Conservation (phyloP, 2,113 vertebrate genomes). For the Megaceryle torquata region DNA sequence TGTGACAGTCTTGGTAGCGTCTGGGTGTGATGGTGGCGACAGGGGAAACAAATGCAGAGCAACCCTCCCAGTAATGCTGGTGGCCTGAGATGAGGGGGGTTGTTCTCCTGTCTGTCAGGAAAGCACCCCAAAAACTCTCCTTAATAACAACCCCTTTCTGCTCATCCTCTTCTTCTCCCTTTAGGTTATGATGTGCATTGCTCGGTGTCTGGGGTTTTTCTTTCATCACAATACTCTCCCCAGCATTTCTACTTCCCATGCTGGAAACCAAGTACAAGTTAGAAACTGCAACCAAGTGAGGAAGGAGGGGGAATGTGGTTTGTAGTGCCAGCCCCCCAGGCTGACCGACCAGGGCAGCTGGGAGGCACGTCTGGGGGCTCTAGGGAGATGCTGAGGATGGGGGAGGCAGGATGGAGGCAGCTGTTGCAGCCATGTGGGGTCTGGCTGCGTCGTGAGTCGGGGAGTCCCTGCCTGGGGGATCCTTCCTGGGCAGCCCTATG, state of each 20-base stretch:
- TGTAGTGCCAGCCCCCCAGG: background rate
- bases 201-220: background rate
- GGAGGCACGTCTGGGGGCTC: background rate
- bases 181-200: rapidly evolving
- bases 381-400: background rate
- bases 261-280: background rate
- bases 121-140: background rate
- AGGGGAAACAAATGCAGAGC: background rate
- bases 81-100: rapidly evolving
- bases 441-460: background rate
- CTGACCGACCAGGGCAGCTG: background rate
- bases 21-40: background rate
- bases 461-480: background rate
- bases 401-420: background rate
- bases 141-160: background rate
- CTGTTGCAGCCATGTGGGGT: background rate
- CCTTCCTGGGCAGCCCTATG: background rate
- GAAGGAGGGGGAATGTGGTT: background rate
- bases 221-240: background rate
- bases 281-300: background rate
- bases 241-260: background rate
- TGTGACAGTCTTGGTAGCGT: background rate
- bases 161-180: background rate
- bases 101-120: background rate
- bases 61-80: rapidly evolving